Evolutionary conservation across 92 coral and sea anemone genomes (phyloP).

Genomic region (Phenganax subtilis): DNA sequence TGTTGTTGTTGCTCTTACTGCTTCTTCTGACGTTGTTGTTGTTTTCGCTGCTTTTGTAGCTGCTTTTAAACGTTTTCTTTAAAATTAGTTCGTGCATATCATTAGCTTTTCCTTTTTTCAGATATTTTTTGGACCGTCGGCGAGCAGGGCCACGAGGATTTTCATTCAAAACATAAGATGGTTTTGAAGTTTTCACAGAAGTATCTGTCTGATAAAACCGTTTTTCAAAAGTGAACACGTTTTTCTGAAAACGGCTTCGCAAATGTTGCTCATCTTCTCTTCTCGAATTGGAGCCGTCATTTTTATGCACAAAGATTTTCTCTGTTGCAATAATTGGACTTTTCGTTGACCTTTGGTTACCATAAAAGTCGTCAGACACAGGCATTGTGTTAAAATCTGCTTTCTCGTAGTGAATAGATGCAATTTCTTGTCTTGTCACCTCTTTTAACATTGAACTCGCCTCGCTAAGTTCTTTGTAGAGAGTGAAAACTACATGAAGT

Average conservation of each 20-base stretch:
- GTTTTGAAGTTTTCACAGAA: neutral
- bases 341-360: neutral
- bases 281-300: neutral
- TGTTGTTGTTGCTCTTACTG: neutral
- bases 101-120: neutral
- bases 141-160: neutral
- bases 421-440: neutral
- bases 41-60: neutral
- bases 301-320: neutral
- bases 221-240: conserved; percentile 6
- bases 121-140: neutral
- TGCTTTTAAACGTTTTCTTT: neutral
- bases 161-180: neutral
- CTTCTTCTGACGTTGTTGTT: neutral
- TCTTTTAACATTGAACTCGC: neutral
- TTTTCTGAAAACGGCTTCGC: neutral
- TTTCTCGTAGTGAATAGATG: neutral
- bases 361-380: neutral
- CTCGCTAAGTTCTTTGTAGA: neutral
- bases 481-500: conserved; percentile 4
- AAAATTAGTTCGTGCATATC: neutral
- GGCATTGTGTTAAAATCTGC: neutral
- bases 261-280: neutral
- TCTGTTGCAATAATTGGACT: neutral
- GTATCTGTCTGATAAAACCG: neutral